Base-by-base conservation (phyloP, 2,797 vertebrate genomes). In the Scyliorhinus canicula region DNA sequence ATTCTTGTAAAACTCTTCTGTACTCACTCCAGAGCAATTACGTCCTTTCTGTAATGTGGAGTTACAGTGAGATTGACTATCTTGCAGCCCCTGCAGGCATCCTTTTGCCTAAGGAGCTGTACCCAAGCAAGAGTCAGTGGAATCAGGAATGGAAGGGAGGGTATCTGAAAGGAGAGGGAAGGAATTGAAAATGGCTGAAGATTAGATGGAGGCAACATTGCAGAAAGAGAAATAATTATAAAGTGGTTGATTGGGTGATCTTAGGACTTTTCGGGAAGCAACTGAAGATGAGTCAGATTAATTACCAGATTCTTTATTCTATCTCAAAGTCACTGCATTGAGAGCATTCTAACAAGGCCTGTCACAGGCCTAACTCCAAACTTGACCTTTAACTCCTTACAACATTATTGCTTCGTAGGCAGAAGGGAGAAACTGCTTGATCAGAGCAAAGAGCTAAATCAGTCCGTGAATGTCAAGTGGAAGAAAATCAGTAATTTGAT, bases 211-310 rank as follows among this genome's bases (percentile, higher is more conserved):
- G 21, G 79, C 19, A 82, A 82, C 79, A 82, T 82, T 65, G 11
- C 11, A 74, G 96, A 95, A 82, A 95, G 82, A 93, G 96, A 96
- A 97, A 95, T 96, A 96, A 97, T 97, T 97, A 96, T 96, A 96
- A 93, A 96, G 94, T 96, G 96, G 95, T 91, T 95, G 96, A 96
- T 55, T 95, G 74, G 96, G 96, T 86, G 93, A 96, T 95, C 96
- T 96, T 96, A 96, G 94, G 95, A 95, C 95, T 97, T 96, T 96
- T 95, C 95, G 95, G 96, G 96, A 24, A 97, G 96, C 96, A 96
- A 96, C 96, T 96, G 96, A 96, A 95, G 96, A 96, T 97, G 97
- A 97, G 96, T 97, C 97, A 96, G 96, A 95, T 97, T 97, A 97
- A 96, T 97, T 96, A 96, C 96, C 95, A 96, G 96, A 95, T 96